phyloP scores from a whole-genome alignment of 1,140 invertebrate genomes.

The Onthophagus taurus region DNA sequence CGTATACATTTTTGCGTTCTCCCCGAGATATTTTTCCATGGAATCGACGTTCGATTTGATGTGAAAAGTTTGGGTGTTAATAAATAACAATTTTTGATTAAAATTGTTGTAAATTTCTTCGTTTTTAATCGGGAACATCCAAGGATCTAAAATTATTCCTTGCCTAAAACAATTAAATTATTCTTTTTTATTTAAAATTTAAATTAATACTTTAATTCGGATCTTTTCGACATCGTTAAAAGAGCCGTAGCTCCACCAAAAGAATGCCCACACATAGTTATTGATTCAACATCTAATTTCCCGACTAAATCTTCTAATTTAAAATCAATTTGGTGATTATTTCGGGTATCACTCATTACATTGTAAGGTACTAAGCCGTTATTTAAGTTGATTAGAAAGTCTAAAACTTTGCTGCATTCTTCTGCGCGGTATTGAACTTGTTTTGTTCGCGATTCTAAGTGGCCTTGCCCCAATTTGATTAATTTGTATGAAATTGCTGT shows the following conservation, averaged over 20 bases:
- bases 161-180: slow-evolving; percentile 34
- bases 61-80: slow-evolving; percentile 61
- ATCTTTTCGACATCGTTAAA: slow-evolving; percentile 43
- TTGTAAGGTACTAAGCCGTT: slow-evolving; percentile 44
- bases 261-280: slow-evolving; percentile 54
- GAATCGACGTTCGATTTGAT: slow-evolving; percentile 48
- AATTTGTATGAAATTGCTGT: slow-evolving; percentile 30
- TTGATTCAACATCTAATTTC: slow-evolving; percentile 44
- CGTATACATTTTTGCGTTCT: slow-evolving; percentile 37
- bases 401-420: slow-evolving; percentile 46
- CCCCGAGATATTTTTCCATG: slow-evolving; percentile 40
- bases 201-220: slow-evolving; percentile 44
- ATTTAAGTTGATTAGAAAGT: slow-evolving; percentile 47
- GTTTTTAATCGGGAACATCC: slow-evolving; percentile 58
- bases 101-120: slow-evolving; percentile 41
- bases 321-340: slow-evolving; percentile 19
- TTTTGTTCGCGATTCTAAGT: slow-evolving; percentile 34
- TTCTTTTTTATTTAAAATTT: slow-evolving; percentile 5
- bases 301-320: slow-evolving; percentile 38
- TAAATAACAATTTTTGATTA: slow-evolving; percentile 49
- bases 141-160: slow-evolving; percentile 53
- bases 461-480: slow-evolving; percentile 31
- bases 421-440: slow-evolving; percentile 42
- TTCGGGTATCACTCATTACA: slow-evolving; percentile 38
- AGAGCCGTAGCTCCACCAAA: slow-evolving; percentile 58